A percentile compares a stretch with the other conserved stretches of the same genome.
Evolutionary conservation across 2,113 vertebrate genomes (phyloP).

Genomic region (Dromiciops gliroides): DNA sequence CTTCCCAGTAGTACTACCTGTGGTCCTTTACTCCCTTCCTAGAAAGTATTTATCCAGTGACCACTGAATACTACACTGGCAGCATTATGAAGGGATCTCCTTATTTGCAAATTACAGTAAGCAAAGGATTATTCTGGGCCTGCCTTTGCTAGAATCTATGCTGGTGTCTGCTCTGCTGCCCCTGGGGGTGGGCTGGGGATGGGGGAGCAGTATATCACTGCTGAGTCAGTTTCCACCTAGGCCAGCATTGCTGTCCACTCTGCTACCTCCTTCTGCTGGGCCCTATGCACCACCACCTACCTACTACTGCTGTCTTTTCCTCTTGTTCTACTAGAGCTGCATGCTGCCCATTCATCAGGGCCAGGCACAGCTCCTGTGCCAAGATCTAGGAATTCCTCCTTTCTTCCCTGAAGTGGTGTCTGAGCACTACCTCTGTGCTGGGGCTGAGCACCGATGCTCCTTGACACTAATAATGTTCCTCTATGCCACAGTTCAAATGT

Average conservation of each 20-base stretch:
- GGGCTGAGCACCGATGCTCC: not conserved
- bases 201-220: no score
- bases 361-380: not conserved
- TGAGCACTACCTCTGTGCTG: not conserved
- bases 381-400: not conserved
- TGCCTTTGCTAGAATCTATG: no score
- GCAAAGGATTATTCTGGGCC: not conserved
- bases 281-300: not conserved
- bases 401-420: not conserved
- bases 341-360: not conserved
- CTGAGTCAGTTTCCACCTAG: not conserved
- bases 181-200: no score
- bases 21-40: not conserved
- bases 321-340: not conserved
- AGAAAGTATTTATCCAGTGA: not conserved
- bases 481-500: not conserved
- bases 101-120: not conserved
- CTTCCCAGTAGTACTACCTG: not conserved
- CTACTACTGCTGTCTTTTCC: not conserved
- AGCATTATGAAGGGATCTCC: not conserved
- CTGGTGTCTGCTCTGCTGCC: not conserved
- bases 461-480: not conserved
- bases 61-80: not conserved
- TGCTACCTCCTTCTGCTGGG: not conserved
- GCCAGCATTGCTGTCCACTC: not conserved